A percentile compares a stretch with the other conserved stretches of the same genome.
Evolutionary conservation across 2,888 invertebrate genomes (phyloP).

Genomic region (Scaptomyza caliginosa): DNA sequence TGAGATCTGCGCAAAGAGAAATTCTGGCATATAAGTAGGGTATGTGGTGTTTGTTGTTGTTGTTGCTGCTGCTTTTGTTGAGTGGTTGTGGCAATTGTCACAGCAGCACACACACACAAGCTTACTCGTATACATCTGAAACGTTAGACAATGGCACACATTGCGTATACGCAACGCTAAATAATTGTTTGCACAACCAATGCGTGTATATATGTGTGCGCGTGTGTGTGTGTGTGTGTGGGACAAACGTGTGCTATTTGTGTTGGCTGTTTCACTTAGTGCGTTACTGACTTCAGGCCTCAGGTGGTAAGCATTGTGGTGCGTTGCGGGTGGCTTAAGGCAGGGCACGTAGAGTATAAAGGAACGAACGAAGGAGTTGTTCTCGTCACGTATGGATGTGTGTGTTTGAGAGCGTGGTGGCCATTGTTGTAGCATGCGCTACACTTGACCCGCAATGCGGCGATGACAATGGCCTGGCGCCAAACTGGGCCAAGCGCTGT

Average conservation of each 20-base stretch:
- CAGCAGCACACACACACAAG: conserved; percentile 13
- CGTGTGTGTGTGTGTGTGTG: conserved; percentile 26
- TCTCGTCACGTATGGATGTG: not conserved
- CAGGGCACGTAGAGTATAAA: not conserved
- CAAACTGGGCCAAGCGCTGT: conserved; percentile 26
- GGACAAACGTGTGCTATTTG: conserved; percentile 61
- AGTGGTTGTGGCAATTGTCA: conserved; percentile 36
- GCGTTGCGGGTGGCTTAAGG: not conserved
- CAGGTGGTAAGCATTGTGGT: conserved; percentile 44
- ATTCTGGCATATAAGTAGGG: not conserved
- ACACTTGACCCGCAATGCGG: conserved; percentile 67
- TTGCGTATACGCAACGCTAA: conserved; percentile 73
- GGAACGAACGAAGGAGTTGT: not conserved
- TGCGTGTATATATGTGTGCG: conserved; percentile 22
- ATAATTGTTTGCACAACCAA: conserved; percentile 60
- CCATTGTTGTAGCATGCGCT: conserved; percentile 62
- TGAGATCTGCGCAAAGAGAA: conserved; percentile 46
- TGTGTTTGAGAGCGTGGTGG: not conserved
- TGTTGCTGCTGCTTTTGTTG: conserved; percentile 24
- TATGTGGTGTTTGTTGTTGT: not conserved
- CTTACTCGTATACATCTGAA: conserved; percentile 17
- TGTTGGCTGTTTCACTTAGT: conserved; percentile 76
- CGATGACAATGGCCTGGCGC: conserved; percentile 44
- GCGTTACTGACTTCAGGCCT: conserved; percentile 54
- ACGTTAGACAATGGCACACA: conserved; percentile 56